These are phyloP conservation scores for Chrysogorgia sp. DNA, from an alignment of 92 coral and sea anemone genomes.

Conservation along the genomic window DNA sequence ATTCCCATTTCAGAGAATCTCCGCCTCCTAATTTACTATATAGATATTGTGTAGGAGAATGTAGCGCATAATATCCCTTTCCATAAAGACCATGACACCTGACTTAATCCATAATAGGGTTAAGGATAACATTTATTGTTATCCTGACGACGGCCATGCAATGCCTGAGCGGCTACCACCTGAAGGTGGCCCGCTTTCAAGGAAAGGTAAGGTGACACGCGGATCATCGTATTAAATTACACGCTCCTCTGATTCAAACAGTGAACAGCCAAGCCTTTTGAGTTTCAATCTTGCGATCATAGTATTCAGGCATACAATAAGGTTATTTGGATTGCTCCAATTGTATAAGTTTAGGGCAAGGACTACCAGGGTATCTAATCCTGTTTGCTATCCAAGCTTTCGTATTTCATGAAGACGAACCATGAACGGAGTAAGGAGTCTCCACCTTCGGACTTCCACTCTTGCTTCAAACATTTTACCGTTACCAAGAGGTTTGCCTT, in stretches of 20 bases:
- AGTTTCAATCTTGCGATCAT: constrained; percentile 90
- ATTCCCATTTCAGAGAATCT: constrained; percentile 76
- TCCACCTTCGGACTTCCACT: constrained; percentile 82
- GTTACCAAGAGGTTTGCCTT: constrained; percentile 84
- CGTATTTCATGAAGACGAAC: constrained; percentile 75
- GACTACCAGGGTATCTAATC: too few species aligned
- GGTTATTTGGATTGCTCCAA: constrained; percentile 26
- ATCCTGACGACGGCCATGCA: constrained; percentile 99
- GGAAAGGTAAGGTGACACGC: constrained; percentile 84
- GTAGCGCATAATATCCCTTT: constrained; percentile 92
- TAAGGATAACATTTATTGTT: too few species aligned
- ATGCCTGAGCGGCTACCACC: constrained; percentile 65
- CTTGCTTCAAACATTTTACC: constrained; percentile 82
- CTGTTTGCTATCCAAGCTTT: constrained; percentile 91
- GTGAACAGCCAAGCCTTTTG: constrained; percentile 93
- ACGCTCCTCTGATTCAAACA: constrained; percentile 87
- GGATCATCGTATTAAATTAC: constrained; percentile 93
- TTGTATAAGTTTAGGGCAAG: constrained; percentile 84
- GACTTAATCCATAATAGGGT: constrained; percentile 91
- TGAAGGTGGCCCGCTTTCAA: constrained; percentile 63
- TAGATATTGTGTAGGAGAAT: constrained; percentile 82
- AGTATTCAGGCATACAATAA: constrained; percentile 75
- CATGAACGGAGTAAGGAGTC: constrained; percentile 69
- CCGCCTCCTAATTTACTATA: too few species aligned
- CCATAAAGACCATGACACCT: constrained; percentile 89